Percentiles rank a stretch among this genome's conserved stretches.
These are phyloP conservation scores for Girardinichthys multiradiatus DNA, from an alignment of 2,113 vertebrate genomes.

Conservation along the genomic window DNA sequence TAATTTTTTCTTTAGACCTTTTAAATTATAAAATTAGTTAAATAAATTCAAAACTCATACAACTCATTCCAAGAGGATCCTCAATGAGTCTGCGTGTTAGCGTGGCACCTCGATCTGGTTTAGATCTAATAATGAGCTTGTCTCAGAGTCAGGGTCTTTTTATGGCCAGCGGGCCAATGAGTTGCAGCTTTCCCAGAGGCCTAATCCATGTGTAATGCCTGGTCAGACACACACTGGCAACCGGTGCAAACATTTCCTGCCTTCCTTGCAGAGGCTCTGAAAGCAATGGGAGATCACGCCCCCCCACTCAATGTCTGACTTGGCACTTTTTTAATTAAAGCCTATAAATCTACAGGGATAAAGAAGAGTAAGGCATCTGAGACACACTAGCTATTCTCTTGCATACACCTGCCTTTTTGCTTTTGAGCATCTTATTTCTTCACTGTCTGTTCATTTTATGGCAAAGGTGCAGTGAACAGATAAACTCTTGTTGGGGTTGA, in stretches of 20 bases:
- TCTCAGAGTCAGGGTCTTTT: constrained; percentile 60
- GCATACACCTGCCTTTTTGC: constrained; percentile 54
- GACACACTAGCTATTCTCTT: constrained; percentile 39
- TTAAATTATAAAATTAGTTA: constrained; percentile 23
- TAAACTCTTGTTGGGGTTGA: constrained; percentile 44
- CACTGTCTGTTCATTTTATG: constrained; percentile 28
- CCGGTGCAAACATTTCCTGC: constrained; percentile 81
- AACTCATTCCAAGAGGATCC: constrained; percentile 34
- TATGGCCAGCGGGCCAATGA: constrained; percentile 52
- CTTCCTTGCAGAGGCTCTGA: constrained; percentile 78
- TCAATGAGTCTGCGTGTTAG: constrained; percentile 42
- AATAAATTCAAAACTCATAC: constrained; percentile 35
- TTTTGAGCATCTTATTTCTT: constrained; percentile 16
- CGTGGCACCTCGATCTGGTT: constrained; percentile 44
- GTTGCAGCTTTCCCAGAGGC: constrained; percentile 78
- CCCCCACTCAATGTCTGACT: constrained; percentile 58
- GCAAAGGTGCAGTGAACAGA: constrained; percentile 69
- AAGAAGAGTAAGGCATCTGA: constrained; percentile 40
- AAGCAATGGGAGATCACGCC: constrained; percentile 57
- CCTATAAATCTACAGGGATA: constrained; percentile 66
- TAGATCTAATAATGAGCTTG: constrained; percentile 73
- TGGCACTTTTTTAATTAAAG: constrained; percentile 82
- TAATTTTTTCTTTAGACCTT: not conserved
- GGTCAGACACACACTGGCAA: constrained; percentile 82
- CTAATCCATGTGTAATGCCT: constrained; percentile 81